Percentiles rank a stretch among this genome's conserved stretches.
Conservation (phyloP, 2,888 invertebrate genomes). For the Diarsia mendica region DNA sequence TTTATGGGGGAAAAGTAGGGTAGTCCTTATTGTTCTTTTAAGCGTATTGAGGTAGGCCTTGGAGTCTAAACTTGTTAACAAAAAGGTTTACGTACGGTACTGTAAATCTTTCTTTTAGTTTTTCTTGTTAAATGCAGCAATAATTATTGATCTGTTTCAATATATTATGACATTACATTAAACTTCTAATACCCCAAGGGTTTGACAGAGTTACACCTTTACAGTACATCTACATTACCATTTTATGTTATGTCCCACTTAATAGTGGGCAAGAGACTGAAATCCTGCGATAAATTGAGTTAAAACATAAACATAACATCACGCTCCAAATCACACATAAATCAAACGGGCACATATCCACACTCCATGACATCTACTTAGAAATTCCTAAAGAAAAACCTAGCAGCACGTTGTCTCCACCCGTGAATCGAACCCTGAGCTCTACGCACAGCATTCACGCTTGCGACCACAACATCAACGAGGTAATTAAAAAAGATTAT, state of each 20-base stretch:
- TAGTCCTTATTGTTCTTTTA: background rate
- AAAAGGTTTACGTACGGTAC: background rate
- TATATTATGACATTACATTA: background rate
- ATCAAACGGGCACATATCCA: too few relatives aligned
- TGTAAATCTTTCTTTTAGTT: background rate
- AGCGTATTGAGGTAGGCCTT: conserved; percentile 2
- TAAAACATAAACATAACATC: too few relatives aligned
- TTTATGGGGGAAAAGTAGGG: background rate
- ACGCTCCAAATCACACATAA: too few relatives aligned
- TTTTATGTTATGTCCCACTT: background rate
- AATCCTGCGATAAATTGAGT: background rate
- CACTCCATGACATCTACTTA: too few relatives aligned
- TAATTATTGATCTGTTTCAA: too few relatives aligned
- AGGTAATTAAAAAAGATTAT: too few relatives aligned
- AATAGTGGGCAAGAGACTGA: background rate
- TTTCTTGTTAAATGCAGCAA: too few relatives aligned
- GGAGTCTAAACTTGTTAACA: background rate
- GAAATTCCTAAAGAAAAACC: too few relatives aligned
- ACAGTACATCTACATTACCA: background rate
- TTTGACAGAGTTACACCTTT: background rate
- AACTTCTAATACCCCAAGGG: background rate
- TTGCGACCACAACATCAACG: too few relatives aligned
- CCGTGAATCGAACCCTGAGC: too few relatives aligned
- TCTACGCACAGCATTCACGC: too few relatives aligned
- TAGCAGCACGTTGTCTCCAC: too few relatives aligned